phyloP scores from a whole-genome alignment of 2,797 vertebrate species.

The Petrocephalus sullivani region DNA sequence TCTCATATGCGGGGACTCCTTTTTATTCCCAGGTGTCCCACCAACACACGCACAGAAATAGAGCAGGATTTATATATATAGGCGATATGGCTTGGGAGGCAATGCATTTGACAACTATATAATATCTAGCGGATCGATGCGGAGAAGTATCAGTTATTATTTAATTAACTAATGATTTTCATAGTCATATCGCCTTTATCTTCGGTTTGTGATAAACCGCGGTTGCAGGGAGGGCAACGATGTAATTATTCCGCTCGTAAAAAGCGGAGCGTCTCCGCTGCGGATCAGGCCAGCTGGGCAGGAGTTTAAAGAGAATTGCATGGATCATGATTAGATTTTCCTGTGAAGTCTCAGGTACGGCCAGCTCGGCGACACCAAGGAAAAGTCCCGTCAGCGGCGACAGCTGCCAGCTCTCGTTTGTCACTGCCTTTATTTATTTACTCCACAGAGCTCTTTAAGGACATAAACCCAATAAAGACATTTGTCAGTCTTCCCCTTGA shows the following conservation, averaged over 20 bases:
- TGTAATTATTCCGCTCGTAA: neutral
- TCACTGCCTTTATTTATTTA: constrained; percentile 26
- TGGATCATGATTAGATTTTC: constrained; percentile 51
- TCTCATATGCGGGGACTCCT: neutral
- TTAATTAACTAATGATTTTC: neutral
- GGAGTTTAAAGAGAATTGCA: constrained; percentile 39
- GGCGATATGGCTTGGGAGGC: neutral
- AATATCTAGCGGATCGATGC: neutral
- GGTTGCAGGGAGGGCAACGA: neutral
- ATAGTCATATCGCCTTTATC: neutral
- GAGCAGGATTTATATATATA: neutral
- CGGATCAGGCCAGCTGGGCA: neutral
- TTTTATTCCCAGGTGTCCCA: neutral
- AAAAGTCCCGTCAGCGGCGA: neutral
- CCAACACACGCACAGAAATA: neutral
- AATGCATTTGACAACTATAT: neutral
- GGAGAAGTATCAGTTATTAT: neutral
- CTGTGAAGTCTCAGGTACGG: constrained; percentile 41
- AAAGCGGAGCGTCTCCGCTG: neutral
- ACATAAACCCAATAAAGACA: constrained; percentile 21
- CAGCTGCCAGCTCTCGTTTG: constrained; percentile 22
- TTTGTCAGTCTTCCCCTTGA: constrained; percentile 21
- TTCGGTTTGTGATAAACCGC: neutral
- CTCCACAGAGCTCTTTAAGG: constrained; percentile 14
- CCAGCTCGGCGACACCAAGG: neutral